Evolutionary conservation across 2,797 vertebrate species (phyloP), one percentile per base, ranked within the genome.

Genomic region (Lepilemur septentrionalis): DNA sequence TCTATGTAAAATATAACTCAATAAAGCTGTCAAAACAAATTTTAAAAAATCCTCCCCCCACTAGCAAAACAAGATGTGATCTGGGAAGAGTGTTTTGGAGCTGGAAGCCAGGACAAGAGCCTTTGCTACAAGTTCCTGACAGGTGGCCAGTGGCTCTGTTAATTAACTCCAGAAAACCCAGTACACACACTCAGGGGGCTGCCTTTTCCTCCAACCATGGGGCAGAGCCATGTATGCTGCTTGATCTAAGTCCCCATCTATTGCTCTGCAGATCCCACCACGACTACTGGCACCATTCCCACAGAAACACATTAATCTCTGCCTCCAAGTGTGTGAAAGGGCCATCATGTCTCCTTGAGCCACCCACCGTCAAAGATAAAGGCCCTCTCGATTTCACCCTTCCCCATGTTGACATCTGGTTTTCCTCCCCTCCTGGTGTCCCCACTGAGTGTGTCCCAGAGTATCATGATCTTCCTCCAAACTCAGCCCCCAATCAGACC

Each of bases 211-310:
- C 38, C 65, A 76, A 22, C 15, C 50, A 17, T 3, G 38, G 85
- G 30, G 57, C 61, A 52, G 38, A 38, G 41, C 32, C 61, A n/a
- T 2, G 1, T 41, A 30, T 0, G 0, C 15, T 15, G 30, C 67
- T 55, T 30, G 13, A 35, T 28, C n/a, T 22, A 43, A 73, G 92
- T 22, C 23, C 65, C 63, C 52, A 12, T 18, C 18, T 46, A 14
- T 13, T 41, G 14, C 11, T 48, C 65, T 50, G 25, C 4, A 22
- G 3, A 78, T 88, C 67, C 70, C 23, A 59, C 30, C 30, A 8
- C 5, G 20, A 1, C 63, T 82, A 17, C 32, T 57, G 61, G 25
- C 35, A 28, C 28, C 15, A 2, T 35, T 30, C 46, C 55, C 25
- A 1, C 30, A 78, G 41, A 81, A 95, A 73, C 12, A 13, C 75